phyloP scores from a whole-genome alignment of 2,888 invertebrate genomes.

The Pegoplata infirma region DNA sequence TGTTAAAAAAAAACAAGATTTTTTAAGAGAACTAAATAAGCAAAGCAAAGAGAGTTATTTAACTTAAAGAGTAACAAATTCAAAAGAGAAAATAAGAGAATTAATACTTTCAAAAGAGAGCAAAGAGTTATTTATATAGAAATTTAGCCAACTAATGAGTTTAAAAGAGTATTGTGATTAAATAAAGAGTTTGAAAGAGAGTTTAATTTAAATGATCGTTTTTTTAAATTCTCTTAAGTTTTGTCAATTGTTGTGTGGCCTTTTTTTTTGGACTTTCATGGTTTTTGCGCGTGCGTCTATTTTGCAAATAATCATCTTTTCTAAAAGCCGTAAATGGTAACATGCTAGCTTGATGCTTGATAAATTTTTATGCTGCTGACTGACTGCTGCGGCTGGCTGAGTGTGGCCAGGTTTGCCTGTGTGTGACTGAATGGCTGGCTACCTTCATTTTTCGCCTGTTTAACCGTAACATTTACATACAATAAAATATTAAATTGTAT shows the following conservation, averaged over 20 bases:
- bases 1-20: neutral
- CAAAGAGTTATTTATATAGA: neutral
- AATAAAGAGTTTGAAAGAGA: conserved; percentile 9
- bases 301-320: conserved; percentile 40
- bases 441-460: conserved; percentile 42
- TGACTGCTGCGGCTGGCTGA: neutral
- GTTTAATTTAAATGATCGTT: neutral
- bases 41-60: neutral
- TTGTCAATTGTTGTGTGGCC: neutral
- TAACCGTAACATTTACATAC: conserved; percentile 42
- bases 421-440: conserved; percentile 9
- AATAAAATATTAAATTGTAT: conserved; percentile 22
- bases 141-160: neutral
- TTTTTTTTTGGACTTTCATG: neutral
- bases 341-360: conserved; percentile 11
- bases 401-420: neutral
- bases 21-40: neutral
- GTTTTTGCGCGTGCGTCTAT: conserved; percentile 38
- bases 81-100: neutral
- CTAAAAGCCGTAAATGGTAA: conserved; percentile 38
- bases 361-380: conserved; percentile 9
- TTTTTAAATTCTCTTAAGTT: neutral
- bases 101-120: neutral
- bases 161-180: neutral
- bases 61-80: neutral